Evolutionary conservation across 2,113 vertebrate genomes (phyloP).

Genomic region (Ophthalmotilapia sp.): DNA sequence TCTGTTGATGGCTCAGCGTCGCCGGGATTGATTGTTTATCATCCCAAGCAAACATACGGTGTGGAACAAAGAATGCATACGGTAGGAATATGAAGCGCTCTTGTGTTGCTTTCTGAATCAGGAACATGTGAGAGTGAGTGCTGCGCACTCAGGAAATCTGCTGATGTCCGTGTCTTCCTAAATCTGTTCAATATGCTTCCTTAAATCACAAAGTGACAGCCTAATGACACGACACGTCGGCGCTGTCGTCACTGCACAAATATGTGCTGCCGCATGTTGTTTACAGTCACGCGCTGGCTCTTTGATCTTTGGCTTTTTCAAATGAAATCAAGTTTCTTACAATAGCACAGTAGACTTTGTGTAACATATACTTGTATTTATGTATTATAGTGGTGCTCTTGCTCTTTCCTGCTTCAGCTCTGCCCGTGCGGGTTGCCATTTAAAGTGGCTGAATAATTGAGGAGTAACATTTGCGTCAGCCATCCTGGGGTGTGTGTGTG

Average conservation of each 20-base stretch:
- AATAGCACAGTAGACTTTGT: background rate
- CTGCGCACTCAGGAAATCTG: conserved; percentile 43
- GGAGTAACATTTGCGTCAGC: conserved; percentile 68
- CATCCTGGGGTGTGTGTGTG: conserved; percentile 39
- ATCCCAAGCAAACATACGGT: conserved; percentile 48
- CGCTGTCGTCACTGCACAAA: conserved; percentile 6
- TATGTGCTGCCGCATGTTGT: conserved; percentile 34
- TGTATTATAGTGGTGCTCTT: background rate
- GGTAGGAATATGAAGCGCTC: conserved; percentile 25
- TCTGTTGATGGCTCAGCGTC: conserved; percentile 31
- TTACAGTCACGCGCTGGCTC: background rate
- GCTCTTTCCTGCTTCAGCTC: background rate
- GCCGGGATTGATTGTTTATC: conserved; percentile 39
- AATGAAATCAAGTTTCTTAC: background rate
- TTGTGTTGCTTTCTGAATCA: conserved; percentile 25
- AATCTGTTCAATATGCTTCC: conserved; percentile 45
- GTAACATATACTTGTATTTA: background rate
- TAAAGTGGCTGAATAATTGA: conserved; percentile 75
- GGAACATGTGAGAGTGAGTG: conserved; percentile 29
- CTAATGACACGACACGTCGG: conserved; percentile 31
- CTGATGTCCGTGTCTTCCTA: conserved; percentile 39
- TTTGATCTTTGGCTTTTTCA: background rate
- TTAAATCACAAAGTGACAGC: conserved; percentile 47
- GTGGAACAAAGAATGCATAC: conserved; percentile 37
- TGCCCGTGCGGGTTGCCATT: conserved; percentile 66